Evolutionary conservation across 2,113 vertebrate genomes (phyloP).

Genomic region (Hemiscyllium ocellatum): DNA sequence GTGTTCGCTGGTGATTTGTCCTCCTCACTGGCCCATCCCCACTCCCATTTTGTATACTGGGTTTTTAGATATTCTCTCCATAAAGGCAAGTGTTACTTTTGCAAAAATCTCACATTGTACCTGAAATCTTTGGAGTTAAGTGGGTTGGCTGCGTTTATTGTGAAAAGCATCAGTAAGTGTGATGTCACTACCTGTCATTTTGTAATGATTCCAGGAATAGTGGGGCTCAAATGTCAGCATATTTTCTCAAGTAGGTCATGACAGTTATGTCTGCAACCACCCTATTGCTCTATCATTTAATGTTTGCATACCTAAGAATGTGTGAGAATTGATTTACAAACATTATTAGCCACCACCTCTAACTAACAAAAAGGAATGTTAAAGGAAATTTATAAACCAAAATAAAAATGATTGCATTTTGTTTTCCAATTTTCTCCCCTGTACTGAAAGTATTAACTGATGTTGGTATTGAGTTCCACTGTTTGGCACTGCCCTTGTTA

Average conservation of each 20-base stretch:
- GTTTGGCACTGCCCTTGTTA: background rate
- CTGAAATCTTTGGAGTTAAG: background rate
- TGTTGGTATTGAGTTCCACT: background rate
- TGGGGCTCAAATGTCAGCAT: too few species aligned
- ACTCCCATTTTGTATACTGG: background rate
- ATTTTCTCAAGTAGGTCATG: background rate
- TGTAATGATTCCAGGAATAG: too few species aligned
- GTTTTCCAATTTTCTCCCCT: background rate
- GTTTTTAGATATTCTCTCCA: background rate
- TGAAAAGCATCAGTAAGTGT: too few species aligned
- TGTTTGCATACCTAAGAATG: background rate
- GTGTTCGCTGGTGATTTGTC: background rate
- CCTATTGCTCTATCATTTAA: background rate
- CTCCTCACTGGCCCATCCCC: background rate
- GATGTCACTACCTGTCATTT: too few species aligned
- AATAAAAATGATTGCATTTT: background rate
- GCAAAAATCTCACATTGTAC: background rate
- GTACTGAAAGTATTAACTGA: background rate
- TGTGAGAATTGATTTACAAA: background rate
- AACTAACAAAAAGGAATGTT: background rate
- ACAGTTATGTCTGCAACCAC: background rate
- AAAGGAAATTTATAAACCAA: background rate
- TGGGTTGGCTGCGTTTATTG: too few species aligned
- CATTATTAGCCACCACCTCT: background rate
- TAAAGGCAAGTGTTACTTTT: background rate